Evolutionary conservation across 2,888 invertebrate species (phyloP), one percentile per base, ranked within the genome.

Genomic region (Hymenopus coronatus): DNA sequence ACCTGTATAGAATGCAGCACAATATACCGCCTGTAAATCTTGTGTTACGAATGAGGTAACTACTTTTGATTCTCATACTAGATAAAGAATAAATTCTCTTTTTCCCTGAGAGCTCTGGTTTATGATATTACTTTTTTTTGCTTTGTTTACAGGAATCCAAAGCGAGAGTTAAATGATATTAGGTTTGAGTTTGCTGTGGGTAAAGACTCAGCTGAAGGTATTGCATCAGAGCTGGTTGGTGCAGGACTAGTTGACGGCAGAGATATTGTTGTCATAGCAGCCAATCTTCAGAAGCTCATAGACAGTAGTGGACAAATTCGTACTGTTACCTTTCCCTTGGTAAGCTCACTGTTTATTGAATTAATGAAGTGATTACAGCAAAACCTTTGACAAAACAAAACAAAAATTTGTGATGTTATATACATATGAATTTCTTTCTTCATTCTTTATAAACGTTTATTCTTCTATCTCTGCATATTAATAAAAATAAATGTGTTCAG

Each of bases 181-280:
- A 96, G 98, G 91, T 99, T 99, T 93, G 99, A 99, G 93, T 99
- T 97, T 93, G 97, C 97, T 28, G 96, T 96, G 46, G 98, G 98
- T 28, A 97, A 97, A 93, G 98, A 98, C 92, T 96, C 97, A 0
- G 95, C 98, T 0, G 98, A 98, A 93, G 98, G 98, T 81, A 99
- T 99, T 89, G 98, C 99, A 2, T 95, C 96, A 14, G 99, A 99
- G 94, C 94, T 99, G 91, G 98, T 99, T 12, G 98, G 98, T 88
- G 99, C 99, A 12, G 98, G 98, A 2, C 94, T 99, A 20, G 98
- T 99, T 28, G 98, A 99, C 93, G 97, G 96, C 88, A 96, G 97
- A 91, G 99, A 99, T 93, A 96, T 98, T 91, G 95, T 96, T 83
- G 97, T 97, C n/a, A 98, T 99, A 93, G 98, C 99, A 88, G 95